Evolutionary conservation across 2,888 invertebrate genomes (phyloP).

Genomic region (Euphydryas editha): DNA sequence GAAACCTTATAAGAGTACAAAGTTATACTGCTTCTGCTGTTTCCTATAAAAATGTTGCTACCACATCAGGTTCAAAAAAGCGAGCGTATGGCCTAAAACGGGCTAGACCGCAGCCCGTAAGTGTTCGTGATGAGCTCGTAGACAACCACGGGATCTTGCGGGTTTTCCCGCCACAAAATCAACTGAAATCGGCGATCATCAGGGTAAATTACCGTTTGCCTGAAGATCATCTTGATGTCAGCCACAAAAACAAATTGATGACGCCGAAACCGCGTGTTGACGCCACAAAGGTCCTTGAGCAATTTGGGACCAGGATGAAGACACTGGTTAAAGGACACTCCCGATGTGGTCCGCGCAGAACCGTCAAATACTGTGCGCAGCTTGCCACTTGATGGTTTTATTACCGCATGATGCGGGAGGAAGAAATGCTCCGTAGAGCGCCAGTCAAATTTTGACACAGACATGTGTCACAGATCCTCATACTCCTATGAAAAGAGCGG

Average conservation of each 20-base stretch:
- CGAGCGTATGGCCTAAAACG: slow-evolving; percentile 7
- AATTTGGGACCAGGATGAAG: slow-evolving; percentile 24
- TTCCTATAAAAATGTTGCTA: no score
- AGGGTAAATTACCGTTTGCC: neutral
- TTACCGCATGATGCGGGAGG: no score
- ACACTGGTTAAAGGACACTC: slow-evolving; percentile 25
- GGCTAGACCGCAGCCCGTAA: slow-evolving; percentile 2
- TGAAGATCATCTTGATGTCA: slow-evolving; percentile 10
- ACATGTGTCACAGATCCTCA: no score
- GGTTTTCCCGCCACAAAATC: slow-evolving; percentile 3
- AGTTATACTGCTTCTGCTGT: no score
- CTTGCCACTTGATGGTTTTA: no score
- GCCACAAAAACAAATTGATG: slow-evolving; percentile 10
- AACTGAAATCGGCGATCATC: neutral
- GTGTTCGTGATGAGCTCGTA: slow-evolving; percentile 3
- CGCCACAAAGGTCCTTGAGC: neutral
- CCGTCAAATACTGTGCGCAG: no score
- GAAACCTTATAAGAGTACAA: no score
- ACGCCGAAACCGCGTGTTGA: slow-evolving; percentile 4
- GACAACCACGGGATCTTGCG: neutral
- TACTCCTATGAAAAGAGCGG: no score
- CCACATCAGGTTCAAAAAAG: no score
- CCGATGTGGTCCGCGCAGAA: slow-evolving; percentile 16
- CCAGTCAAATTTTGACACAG: no score
- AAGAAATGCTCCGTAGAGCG: no score